Evolutionary conservation across 2,888 invertebrate genomes (phyloP).

Genomic region (Stegana nigrithorax): DNA sequence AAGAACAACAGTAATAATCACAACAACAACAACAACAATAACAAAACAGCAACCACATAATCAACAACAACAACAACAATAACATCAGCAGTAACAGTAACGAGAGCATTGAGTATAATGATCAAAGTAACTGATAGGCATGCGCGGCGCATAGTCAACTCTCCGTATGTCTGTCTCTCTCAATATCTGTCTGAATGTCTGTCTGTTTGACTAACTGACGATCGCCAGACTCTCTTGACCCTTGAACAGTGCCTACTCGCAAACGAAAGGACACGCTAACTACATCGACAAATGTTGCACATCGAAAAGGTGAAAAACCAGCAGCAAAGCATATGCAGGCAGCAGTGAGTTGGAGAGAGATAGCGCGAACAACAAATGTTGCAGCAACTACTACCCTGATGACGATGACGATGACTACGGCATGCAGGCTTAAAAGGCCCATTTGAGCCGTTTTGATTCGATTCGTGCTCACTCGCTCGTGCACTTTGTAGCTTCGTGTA

Average conservation of each 20-base stretch:
- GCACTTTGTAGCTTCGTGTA: neutral
- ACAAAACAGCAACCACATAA: conserved; percentile 29
- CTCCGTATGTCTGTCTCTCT: conserved; percentile 26
- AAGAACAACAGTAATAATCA: conserved; percentile 33
- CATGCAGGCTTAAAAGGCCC: conserved; percentile 19
- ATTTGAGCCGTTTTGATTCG: conserved; percentile 42
- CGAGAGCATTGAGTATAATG: conserved; percentile 41
- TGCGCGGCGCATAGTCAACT: conserved; percentile 41
- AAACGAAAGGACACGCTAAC: conserved; percentile 44
- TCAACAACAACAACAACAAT: conserved; percentile 23
- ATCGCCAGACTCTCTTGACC: conserved; percentile 38
- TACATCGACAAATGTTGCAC: conserved; percentile 58
- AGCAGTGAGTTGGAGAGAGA: conserved; percentile 19
- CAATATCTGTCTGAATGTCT: neutral
- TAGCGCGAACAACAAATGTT: conserved; percentile 33
- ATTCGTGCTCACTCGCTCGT: conserved; percentile 36
- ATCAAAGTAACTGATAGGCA: conserved; percentile 50
- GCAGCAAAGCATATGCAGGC: conserved; percentile 25
- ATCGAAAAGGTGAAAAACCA: conserved; percentile 59
- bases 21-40: conserved; percentile 23
- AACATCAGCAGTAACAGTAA: conserved; percentile 23
- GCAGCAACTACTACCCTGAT: conserved; percentile 49
- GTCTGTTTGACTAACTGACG: conserved; percentile 26
- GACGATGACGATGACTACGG: conserved; percentile 43
- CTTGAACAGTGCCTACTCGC: conserved; percentile 47